Evolutionary conservation across 2,797 vertebrate genomes (phyloP).

Genomic region (Chloroceryle inda): DNA sequence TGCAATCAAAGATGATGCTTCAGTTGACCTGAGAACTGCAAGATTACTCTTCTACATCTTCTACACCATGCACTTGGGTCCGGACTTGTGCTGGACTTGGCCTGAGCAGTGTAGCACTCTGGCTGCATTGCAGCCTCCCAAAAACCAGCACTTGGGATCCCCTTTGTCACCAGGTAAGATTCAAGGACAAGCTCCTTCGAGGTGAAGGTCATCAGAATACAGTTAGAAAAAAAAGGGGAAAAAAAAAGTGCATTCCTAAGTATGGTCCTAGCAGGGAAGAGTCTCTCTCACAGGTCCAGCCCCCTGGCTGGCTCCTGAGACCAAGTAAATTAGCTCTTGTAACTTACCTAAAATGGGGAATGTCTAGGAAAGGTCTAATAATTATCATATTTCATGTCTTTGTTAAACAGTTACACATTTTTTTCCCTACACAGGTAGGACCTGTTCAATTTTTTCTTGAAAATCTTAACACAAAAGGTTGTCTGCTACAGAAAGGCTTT

Average conservation of each 20-base stretch:
- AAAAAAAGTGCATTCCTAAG: background rate
- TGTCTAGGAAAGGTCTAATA: background rate
- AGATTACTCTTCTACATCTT: background rate
- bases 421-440: background rate
- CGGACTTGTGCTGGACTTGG: background rate
- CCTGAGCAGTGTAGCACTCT: rapidly evolving
- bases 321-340: background rate
- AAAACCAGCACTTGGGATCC: background rate
- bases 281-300: background rate
- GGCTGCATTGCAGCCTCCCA: background rate
- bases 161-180: background rate
- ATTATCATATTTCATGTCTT: background rate
- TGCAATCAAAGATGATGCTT: rapidly evolving
- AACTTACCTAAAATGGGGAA: background rate
- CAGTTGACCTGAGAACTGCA: no score
- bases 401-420: background rate
- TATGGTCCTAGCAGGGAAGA: background rate
- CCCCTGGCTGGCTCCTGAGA: background rate
- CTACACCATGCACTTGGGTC: rapidly evolving
- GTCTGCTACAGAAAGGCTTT: background rate
- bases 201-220: background rate
- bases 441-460: background rate
- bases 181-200: background rate
- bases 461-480: background rate
- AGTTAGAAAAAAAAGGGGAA: background rate